Base-by-base conservation (phyloP, 2,888 invertebrate species). In the Heliconius cydno region DNA sequence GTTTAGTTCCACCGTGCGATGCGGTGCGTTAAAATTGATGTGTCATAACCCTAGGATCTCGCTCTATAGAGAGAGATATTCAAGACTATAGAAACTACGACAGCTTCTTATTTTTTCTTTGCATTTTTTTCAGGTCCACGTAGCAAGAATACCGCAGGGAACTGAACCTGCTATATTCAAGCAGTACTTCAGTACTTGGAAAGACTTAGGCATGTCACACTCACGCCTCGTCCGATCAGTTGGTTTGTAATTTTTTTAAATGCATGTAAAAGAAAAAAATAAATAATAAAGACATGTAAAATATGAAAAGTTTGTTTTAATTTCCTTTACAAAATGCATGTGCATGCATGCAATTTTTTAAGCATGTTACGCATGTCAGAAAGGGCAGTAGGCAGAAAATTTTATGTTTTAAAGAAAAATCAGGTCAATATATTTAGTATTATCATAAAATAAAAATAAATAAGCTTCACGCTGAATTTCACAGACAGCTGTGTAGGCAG, bases 101-200 rank as follows among this genome's bases (percentile, higher is more conserved):
- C 28, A 28, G 28, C 28, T 1, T 28, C 2, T 19, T 7, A 52
- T 22, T 52, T 52, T 7, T 19, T 19, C 3, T 52, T 0, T 6
- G 1, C 0, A 5, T 30, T 52, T 52, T n/a, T n/a, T 63, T 30
- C 91, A 96, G 94, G 96, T 97, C 1, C 96, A 96, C 85, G 95
- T 97, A 0, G 95, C 96, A 81, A 96, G 97, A 84, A 96, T 98
- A 22, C 97, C 98, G 0, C 98, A 98, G 88, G 96, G 96, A 30
- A 97, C 97, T 0, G 99, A 99, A 90, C 97, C 98, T 0, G 97
- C 97, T 0, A 96, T 97, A 12, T 99, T 99, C 93, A 98, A 98
- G 85, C 98, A 98, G 87, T 98, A 98, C 94, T 98, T 98, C 92
- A 90, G 96, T 4, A 96, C 96, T 0, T 98, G 98, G 98, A 95